phyloP scores from a whole-genome alignment of 2,888 invertebrate species.

The Lithosia quadra region DNA sequence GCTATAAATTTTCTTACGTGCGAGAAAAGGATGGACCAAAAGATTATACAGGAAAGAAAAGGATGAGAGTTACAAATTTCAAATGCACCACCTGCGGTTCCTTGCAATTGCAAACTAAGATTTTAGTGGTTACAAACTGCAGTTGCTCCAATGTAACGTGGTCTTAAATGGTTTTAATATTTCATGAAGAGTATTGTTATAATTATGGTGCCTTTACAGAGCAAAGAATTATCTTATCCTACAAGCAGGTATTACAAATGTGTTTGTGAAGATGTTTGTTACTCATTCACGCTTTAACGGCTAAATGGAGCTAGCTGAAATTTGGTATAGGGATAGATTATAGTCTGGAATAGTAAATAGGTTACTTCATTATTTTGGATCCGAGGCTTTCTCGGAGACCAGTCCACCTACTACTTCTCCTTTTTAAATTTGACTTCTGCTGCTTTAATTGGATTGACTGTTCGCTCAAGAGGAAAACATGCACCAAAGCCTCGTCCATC shows the following conservation, averaged over 20 bases:
- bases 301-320: too few species aligned
- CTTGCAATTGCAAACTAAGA: slow-evolving; percentile 39
- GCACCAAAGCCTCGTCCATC: too few species aligned
- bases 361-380: too few species aligned
- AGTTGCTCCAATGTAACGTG: slow-evolving; percentile 13
- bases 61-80: slow-evolving; percentile 20
- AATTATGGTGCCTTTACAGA: background rate
- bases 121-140: slow-evolving; percentile 29
- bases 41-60: slow-evolving; percentile 19
- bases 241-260: too few species aligned
- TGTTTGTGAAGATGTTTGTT: too few species aligned
- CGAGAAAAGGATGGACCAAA: slow-evolving; percentile 21
- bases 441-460: too few species aligned
- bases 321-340: too few species aligned
- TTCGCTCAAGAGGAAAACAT: too few species aligned
- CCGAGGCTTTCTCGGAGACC: background rate
- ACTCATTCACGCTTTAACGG: too few species aligned
- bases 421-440: too few species aligned
- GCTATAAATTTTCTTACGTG: slow-evolving; percentile 25
- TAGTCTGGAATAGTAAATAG: too few species aligned
- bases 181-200: background rate
- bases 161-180: slow-evolving; percentile 10
- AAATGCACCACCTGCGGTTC: slow-evolving; percentile 43
- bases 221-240: background rate
- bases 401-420: too few species aligned